These are phyloP conservation scores for Plodia interpunctella DNA, from an alignment of 1,140 invertebrate genomes.

Conservation along the genomic window DNA sequence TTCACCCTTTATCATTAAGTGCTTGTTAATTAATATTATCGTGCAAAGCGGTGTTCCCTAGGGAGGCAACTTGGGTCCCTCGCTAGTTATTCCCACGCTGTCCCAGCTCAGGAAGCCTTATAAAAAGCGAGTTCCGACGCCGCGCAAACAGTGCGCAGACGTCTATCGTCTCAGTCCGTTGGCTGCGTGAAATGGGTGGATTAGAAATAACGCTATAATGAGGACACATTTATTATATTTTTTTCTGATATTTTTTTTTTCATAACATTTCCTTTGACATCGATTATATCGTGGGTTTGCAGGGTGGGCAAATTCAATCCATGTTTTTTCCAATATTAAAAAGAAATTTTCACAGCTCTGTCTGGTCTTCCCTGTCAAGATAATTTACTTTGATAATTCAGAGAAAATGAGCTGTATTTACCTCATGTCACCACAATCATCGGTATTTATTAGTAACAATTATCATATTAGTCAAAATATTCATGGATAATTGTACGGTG, in stretches of 20 bases:
- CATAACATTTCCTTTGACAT: too few relatives aligned
- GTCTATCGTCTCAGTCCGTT: not conserved
- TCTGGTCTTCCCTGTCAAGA: too few relatives aligned
- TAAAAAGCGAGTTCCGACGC: conserved; percentile 20
- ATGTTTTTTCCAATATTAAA: too few relatives aligned
- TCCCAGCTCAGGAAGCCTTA: conserved; percentile 26
- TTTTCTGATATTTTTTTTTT: not conserved
- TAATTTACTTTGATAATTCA: too few relatives aligned
- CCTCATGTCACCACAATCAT: not conserved
- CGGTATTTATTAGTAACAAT: not conserved
- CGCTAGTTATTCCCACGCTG: conserved; percentile 28
- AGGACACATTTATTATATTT: not conserved
- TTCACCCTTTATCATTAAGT: too few relatives aligned
- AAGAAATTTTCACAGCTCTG: too few relatives aligned
- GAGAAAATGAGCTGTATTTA: not conserved
- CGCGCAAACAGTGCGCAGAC: not conserved
- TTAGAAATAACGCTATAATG: not conserved
- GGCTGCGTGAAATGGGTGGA: not conserved
- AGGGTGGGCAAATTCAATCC: too few relatives aligned
- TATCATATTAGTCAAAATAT: not conserved
- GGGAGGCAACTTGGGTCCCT: conserved; percentile 12
- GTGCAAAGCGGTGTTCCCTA: not conserved
- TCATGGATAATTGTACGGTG: not conserved
- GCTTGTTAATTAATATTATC: not conserved
- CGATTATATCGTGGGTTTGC: too few relatives aligned